phyloP scores from a whole-genome alignment of 2,797 vertebrate species.

The Lepus oiostolus region DNA sequence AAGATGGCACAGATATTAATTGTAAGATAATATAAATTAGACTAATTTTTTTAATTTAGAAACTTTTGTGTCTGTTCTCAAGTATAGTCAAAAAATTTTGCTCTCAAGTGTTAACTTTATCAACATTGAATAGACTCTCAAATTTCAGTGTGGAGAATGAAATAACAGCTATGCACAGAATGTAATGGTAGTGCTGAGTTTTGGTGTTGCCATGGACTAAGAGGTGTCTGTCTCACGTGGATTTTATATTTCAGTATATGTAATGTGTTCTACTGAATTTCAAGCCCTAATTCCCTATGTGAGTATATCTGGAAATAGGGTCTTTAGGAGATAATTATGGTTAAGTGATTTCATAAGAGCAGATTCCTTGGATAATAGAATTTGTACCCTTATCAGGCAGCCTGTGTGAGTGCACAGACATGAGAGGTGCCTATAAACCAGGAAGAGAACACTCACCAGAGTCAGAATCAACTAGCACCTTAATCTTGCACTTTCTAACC shows the following conservation, averaged over 20 bases:
- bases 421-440: background rate
- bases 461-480: background rate
- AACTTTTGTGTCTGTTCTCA: slow-evolving; percentile 37
- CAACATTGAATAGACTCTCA: background rate
- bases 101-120: background rate
- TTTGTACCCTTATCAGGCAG: background rate
- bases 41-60: slow-evolving; percentile 35
- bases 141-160: background rate
- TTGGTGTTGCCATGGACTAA: background rate
- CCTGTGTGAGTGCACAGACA: fast-evolving
- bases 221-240: background rate
- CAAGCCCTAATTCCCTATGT: background rate
- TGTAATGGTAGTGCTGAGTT: background rate
- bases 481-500: background rate
- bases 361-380: background rate
- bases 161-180: background rate
- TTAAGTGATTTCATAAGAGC: background rate
- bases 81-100: slow-evolving; percentile 22
- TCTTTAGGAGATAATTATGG: background rate
- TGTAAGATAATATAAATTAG: slow-evolving; percentile 89
- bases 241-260: background rate
- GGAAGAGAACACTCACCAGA: background rate
- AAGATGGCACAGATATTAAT: slow-evolving; percentile 94
- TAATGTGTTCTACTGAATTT: background rate
- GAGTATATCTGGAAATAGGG: background rate